Evolutionary conservation across 2,888 invertebrate species (phyloP).

Genomic region (Himalopsyche tibetana): DNA sequence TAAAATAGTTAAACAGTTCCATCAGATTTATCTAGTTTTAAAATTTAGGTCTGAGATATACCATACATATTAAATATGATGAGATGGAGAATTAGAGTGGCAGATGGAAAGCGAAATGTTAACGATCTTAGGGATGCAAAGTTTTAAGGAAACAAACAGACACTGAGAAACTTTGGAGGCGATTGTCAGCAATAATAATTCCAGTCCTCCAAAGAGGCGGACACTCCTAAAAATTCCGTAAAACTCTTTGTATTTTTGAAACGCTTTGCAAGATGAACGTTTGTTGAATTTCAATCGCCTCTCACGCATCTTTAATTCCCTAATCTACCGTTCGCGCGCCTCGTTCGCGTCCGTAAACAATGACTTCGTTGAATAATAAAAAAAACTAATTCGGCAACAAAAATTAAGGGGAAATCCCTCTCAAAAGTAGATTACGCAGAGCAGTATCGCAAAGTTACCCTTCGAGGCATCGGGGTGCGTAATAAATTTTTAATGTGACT

Average conservation of each 20-base stretch:
- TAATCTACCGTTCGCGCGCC: conserved; percentile 17
- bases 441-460: background rate
- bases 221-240: conserved; percentile 10
- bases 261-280: conserved; percentile 5
- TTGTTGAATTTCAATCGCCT: conserved; percentile 31
- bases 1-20: too few species aligned
- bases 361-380: background rate
- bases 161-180: background rate
- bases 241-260: conserved; percentile 13
- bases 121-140: background rate
- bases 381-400: conserved; percentile 16
- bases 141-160: conserved; percentile 2
- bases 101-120: background rate
- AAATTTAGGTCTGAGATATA: too few species aligned
- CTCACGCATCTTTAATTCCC: conserved; percentile 16
- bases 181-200: background rate
- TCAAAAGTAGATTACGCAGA: background rate
- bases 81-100: background rate
- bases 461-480: background rate
- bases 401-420: background rate
- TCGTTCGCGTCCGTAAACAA: background rate
- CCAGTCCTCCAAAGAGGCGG: background rate
- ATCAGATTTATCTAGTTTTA: too few species aligned
- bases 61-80: too few species aligned
- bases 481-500: background rate